Evolutionary conservation across 2,113 vertebrate genomes (phyloP).

Genomic region (Phodopus roborovskii): DNA sequence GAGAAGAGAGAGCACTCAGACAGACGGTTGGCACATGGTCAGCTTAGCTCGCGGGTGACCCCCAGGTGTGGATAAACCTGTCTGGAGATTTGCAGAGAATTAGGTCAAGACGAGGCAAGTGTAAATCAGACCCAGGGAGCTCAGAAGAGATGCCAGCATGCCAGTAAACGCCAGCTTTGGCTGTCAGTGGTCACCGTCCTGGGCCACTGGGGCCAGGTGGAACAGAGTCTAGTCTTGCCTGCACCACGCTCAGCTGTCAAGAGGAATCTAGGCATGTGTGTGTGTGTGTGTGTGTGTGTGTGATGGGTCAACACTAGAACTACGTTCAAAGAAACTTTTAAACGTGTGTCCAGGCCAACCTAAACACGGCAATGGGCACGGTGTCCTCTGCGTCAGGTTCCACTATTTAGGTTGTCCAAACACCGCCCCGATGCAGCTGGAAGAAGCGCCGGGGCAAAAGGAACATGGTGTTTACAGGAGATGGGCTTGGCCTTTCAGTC

Average conservation of each 20-base stretch:
- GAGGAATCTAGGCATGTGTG: background rate
- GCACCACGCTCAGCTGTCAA: background rate
- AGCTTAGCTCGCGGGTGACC: rapidly evolving
- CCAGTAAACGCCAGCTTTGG: rapidly evolving
- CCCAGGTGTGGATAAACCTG: background rate
- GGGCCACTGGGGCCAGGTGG: no score
- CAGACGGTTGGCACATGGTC: background rate
- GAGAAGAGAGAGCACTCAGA: background rate
- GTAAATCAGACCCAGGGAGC: background rate
- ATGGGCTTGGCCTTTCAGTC: background rate
- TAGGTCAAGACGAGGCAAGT: background rate
- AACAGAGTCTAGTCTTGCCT: no score
- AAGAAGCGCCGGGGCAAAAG: background rate
- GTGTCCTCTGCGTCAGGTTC: background rate
- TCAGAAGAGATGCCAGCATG: rapidly evolving
- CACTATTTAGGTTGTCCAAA: conserved; percentile 53
- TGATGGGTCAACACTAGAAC: conserved; percentile 14
- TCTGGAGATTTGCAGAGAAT: background rate
- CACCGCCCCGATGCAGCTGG: background rate
- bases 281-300: no score
- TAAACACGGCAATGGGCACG: conserved; percentile 49
- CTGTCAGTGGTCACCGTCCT: rapidly evolving
- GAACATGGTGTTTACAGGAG: background rate
- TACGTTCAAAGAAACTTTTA: background rate
- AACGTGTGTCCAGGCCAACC: conserved; percentile 42